Conservation (phyloP, 2,888 invertebrate genomes). For the Sicus ferrugineus region DNA sequence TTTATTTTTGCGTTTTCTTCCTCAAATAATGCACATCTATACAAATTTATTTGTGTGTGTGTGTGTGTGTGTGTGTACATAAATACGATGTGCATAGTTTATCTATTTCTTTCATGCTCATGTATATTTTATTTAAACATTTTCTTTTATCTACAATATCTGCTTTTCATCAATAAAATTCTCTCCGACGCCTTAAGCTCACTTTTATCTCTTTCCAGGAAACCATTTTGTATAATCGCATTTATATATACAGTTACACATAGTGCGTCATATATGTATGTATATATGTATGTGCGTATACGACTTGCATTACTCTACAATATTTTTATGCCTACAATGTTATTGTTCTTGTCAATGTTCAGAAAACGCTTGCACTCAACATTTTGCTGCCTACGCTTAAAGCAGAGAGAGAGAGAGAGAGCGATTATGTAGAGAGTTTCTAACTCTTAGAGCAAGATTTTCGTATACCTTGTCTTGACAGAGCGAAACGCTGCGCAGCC, state of each 20-base stretch:
- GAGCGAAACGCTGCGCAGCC: no score
- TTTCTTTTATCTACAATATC: conserved; percentile 37
- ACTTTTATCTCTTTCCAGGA: conserved; percentile 13
- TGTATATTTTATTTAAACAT: conserved; percentile 30
- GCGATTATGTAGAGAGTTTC: no score
- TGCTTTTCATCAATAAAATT: conserved; percentile 37
- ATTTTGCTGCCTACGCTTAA: no score
- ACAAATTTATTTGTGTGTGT: conserved; percentile 35
- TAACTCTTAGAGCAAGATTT: no score
- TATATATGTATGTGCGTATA: no score
- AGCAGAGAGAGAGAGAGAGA: no score
- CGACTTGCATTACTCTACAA: neutral
- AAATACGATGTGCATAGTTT: conserved; percentile 35
- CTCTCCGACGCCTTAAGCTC: neutral
- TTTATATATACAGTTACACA: neutral
- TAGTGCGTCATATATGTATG: neutral
- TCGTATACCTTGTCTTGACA: no score
- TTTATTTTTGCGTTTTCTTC: conserved; percentile 24
- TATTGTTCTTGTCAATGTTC: no score
- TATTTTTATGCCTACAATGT: no score
- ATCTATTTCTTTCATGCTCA: conserved; percentile 43
- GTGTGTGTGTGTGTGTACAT: conserved; percentile 26
- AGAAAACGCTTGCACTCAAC: no score
- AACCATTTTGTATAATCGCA: conserved; percentile 35
- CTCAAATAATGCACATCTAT: no score